Conservation (phyloP, 1,140 invertebrate genomes). For the Scaptomyza graminum region DNA sequence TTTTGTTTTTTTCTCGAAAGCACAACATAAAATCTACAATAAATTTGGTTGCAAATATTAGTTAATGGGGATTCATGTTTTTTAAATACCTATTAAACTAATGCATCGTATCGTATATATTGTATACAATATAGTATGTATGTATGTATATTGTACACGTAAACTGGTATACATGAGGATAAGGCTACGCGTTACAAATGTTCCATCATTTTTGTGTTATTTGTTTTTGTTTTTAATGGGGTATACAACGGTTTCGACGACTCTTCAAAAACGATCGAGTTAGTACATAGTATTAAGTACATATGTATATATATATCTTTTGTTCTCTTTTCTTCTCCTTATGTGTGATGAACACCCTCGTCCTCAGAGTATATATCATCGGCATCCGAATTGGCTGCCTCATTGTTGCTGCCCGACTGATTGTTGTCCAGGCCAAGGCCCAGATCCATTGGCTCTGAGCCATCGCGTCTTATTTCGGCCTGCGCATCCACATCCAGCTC, state of each 20-base stretch:
- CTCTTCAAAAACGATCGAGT: constrained; percentile 20
- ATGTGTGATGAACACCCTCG: constrained; percentile 82
- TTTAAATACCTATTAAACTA: constrained; percentile 61
- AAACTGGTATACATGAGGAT: constrained; percentile 82
- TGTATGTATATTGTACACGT: constrained; percentile 66
- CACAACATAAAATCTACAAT: constrained; percentile 76
- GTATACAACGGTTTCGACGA: constrained; percentile 69
- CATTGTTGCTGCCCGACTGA: constrained; percentile 75
- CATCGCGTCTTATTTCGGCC: constrained; percentile 67
- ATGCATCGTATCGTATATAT: constrained; percentile 52
- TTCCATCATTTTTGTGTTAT: constrained; percentile 63
- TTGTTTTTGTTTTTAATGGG: constrained; percentile 45
- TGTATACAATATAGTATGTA: constrained; percentile 7
- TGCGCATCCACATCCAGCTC: constrained; percentile 41
- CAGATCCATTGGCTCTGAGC: constrained; percentile 79
- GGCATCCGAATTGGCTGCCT: constrained; percentile 69
- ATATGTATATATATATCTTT: background rate
- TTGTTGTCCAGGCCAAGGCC: constrained; percentile 72
- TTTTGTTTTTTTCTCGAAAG: constrained; percentile 42
- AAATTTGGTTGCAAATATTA: constrained; percentile 44
- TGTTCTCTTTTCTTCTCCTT: constrained; percentile 29
- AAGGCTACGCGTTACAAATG: constrained; percentile 82
- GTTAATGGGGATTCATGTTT: constrained; percentile 22
- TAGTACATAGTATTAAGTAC: no score
- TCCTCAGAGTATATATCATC: constrained; percentile 83